These are phyloP conservation scores for Diogma glabrata DNA, from an alignment of 2,888 invertebrate species.

Conservation along the genomic window DNA sequence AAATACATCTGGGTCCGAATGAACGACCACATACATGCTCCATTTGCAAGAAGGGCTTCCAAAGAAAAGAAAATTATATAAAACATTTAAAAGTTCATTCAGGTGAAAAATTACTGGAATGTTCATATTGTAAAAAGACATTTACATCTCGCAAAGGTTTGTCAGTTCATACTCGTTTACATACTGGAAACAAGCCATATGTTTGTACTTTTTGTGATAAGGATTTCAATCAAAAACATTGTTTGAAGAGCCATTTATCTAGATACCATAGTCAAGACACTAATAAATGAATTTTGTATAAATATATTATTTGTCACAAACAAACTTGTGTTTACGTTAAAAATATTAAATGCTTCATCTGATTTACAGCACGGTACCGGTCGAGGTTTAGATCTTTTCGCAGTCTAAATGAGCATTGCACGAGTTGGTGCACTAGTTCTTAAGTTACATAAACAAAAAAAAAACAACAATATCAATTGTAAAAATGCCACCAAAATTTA, in stretches of 20 bases:
- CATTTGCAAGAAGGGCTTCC: background rate
- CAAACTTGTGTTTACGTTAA: too few relatives aligned
- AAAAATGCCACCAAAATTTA: too few relatives aligned
- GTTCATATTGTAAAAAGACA: background rate
- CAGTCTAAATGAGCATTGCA: too few relatives aligned
- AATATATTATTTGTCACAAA: too few relatives aligned
- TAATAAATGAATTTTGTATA: too few relatives aligned
- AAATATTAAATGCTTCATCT: too few relatives aligned
- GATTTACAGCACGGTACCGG: too few relatives aligned
- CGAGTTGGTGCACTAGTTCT: too few relatives aligned
- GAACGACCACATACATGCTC: background rate
- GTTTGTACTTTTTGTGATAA: constrained; percentile 2
- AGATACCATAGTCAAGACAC: too few relatives aligned
- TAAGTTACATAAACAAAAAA: too few relatives aligned
- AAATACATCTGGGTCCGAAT: background rate
- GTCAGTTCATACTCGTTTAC: background rate
- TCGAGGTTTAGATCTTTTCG: too few relatives aligned
- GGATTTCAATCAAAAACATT: constrained; percentile 3
- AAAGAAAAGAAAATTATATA: background rate
- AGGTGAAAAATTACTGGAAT: constrained; percentile 6
- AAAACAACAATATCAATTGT: too few relatives aligned
- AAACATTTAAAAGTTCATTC: constrained; percentile 1
- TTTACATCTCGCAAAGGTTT: background rate
- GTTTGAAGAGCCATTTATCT: background rate
- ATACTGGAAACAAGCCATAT: constrained; percentile 3